Base-by-base conservation (phyloP, 2,797 vertebrate species). In the Sebastes taczanowskii region DNA sequence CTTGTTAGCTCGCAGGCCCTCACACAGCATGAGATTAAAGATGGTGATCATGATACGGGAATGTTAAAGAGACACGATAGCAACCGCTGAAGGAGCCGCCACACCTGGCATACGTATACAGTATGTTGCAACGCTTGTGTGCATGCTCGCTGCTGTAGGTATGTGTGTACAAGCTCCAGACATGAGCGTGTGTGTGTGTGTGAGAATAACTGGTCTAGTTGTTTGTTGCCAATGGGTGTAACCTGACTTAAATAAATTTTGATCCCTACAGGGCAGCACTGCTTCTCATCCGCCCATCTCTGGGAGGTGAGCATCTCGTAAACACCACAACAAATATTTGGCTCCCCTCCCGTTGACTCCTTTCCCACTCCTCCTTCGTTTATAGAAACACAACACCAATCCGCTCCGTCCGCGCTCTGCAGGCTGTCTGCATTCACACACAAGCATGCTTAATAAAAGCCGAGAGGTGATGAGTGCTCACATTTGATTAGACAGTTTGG, bases 211-310 rank as follows among this genome's bases (percentile, higher is more conserved):
- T 53, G 62, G 71, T 74, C 49, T 49, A 32, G 76, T 69, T 87
- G 81, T 74, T 71, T 72, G 83, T 60, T 89, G 73, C 83, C 81
- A 84, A 66, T 86, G 93, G 92, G 91, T 88, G 91, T 88, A 89
- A 88, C 89, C 71, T 76, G 84, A 72, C 82, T 91, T 94, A 88
- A 84, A 91, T 95, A 92, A 92, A 95, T 94, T 92, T 85, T 58
- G 80, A 93, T 95, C 90, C 86, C 92, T 82, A 78, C 72, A 85
- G 91, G 89, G 87, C 77, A 85, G 78, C 38, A 22, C 74, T 35
- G 76, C 79, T 78, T 74, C 72, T 78, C 80, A 84, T 86, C 78
- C 89, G 75, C 88, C 83, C 84, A 71, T 78, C 70, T 66, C 65
- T 83, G 86, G 60, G 78, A 81, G 71, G 67, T 68, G 61, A 61